These are phyloP conservation scores for Salvelinus namaycush DNA, from an alignment of 2,113 vertebrate genomes.

Conservation along the genomic window DNA sequence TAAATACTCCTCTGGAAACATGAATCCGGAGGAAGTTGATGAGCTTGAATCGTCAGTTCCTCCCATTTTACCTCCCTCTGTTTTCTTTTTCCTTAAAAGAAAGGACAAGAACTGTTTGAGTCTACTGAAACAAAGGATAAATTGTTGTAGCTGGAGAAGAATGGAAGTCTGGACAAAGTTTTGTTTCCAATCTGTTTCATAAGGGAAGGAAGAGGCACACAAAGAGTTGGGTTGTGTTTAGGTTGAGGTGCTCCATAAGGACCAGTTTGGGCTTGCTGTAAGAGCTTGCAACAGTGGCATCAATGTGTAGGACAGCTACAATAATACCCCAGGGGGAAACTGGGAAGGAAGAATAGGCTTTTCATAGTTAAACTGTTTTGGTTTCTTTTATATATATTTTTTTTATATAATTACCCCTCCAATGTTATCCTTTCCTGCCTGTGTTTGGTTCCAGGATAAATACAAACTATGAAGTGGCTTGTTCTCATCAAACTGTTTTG, in stretches of 20 bases:
- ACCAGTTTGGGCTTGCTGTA: not conserved
- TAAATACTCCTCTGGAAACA: not conserved
- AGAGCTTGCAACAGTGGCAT: not conserved
- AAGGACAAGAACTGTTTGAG: slow-evolving; percentile 53
- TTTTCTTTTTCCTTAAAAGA: slow-evolving; percentile 57
- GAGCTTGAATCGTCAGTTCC: slow-evolving; percentile 38
- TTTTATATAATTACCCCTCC: not conserved
- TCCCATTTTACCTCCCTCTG: slow-evolving; percentile 47
- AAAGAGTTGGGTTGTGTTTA: slow-evolving; percentile 31
- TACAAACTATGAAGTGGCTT: not conserved
- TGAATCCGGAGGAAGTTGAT: slow-evolving; percentile 46
- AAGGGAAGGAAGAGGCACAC: slow-evolving; percentile 64
- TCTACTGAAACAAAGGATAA: slow-evolving; percentile 58
- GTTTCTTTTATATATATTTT: not conserved
- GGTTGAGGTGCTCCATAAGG: slow-evolving; percentile 13
- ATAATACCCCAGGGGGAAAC: not conserved
- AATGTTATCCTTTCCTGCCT: not conserved
- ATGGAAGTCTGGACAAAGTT: slow-evolving; percentile 40
- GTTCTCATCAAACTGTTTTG: slow-evolving; percentile 2
- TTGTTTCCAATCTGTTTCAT: slow-evolving; percentile 47
- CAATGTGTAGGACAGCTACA: not conserved
- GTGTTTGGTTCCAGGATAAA: not conserved
- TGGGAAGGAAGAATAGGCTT: not conserved
- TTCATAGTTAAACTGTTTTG: not conserved
- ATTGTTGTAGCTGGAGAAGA: slow-evolving; percentile 49